Evolutionary conservation across 2,797 vertebrate species (phyloP), one percentile per base, ranked within the genome.

Genomic region (Schizopygopsis malacanthus): DNA sequence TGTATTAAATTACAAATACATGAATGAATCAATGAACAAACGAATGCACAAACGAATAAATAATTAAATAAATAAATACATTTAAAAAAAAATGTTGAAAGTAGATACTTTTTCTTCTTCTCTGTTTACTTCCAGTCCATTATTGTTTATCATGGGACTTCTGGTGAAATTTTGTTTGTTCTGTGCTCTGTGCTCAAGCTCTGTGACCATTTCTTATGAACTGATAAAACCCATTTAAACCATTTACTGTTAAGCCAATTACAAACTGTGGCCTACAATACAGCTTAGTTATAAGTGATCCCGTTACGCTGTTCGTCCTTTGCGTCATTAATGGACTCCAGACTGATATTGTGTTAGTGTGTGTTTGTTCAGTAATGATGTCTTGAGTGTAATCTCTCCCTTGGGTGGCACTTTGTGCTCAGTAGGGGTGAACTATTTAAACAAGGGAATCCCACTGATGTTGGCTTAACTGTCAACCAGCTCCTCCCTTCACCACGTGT

Each of bases 291-390:
- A 81, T n/a, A 45, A 37, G 65, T 70, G 47, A 41, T 70, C 67
- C 50, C 5, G 22, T 70, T 69, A 6, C 7, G 4, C 33, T 6
- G 20, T 25, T 61, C 4, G 16, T 73, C 41, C 61, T 78, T 33
- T 22, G n/a, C 2, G 7, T 63, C 77, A 63, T 65, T 84, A 63
- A 72, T 73, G 37, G 69, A 79, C 75, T 79, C 54, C 77, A 8
- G 76, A 41, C 81, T 79, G 73, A 52, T 61, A 50, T 16, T 87
- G 85, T 83, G 52, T 72, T 33, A 59, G 85, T 45, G n/a, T 45
- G 71, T 86, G 86, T 87, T 83, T 87, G 76, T 85, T 75, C 56
- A 28, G 67, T 81, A 76, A 78, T 52, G 15, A 67, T 73, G 39
- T 83, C 81, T 83, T 69, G 45, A 70, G 73, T 70, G 71, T 73